These are phyloP conservation scores for Chaetodon trifascialis DNA, from an alignment of 2,113 vertebrate genomes.

Conservation along the genomic window DNA sequence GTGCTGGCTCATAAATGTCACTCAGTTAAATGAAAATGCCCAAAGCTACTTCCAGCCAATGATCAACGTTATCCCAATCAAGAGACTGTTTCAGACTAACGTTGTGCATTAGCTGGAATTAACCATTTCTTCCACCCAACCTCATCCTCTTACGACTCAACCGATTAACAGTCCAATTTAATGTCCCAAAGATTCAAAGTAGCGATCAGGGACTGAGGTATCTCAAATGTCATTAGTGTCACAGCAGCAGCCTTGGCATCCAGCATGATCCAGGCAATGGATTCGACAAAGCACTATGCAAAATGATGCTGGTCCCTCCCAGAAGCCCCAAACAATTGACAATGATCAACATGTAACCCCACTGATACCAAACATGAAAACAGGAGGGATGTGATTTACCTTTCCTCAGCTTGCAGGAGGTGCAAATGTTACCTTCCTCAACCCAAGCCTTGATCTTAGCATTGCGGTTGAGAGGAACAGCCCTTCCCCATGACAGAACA, in stretches of 20 bases:
- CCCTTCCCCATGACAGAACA: constrained; percentile 69
- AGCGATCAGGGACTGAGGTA: constrained; percentile 66
- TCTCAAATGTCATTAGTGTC: constrained; percentile 74
- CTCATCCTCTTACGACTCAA: constrained; percentile 74
- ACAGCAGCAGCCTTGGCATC: constrained; percentile 83
- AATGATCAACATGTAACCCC: constrained; percentile 74
- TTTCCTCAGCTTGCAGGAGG: constrained; percentile 80
- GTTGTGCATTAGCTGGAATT: constrained; percentile 80
- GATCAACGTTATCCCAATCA: constrained; percentile 76
- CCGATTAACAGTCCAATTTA: constrained; percentile 76
- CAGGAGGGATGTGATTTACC: constrained; percentile 83
- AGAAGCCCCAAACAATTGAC: constrained; percentile 67
- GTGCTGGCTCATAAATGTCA: constrained; percentile 22
- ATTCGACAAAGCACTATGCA: constrained; percentile 83
- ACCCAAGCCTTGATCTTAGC: constrained; percentile 81
- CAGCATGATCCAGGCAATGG: constrained; percentile 85
- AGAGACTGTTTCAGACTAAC: constrained; percentile 63
- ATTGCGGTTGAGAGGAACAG: constrained; percentile 78
- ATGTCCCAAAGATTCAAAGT: constrained; percentile 72
- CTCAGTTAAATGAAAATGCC: constrained; percentile 66
- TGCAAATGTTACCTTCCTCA: constrained; percentile 81
- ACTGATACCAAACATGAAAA: constrained; percentile 82
- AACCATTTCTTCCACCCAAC: constrained; percentile 77
- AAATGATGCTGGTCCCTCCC: constrained; percentile 71
- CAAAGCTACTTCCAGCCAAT: constrained; percentile 79